Evolutionary conservation across 1,140 invertebrate species (phyloP).

Genomic region (Drosophila pachea): DNA sequence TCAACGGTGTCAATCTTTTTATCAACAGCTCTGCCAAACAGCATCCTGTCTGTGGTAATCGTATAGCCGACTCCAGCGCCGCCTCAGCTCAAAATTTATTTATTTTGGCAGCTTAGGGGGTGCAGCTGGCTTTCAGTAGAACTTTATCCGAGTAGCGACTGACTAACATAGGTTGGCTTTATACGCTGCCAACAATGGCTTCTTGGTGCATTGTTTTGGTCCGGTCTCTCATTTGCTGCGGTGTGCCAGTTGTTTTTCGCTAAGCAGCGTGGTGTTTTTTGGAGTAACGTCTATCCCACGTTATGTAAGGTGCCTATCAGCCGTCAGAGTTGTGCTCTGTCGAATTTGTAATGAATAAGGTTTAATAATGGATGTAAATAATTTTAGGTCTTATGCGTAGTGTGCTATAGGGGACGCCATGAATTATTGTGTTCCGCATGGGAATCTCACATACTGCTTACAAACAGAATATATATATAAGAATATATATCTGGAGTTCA

Average conservation of each 20-base stretch:
- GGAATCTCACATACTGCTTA: too few relatives aligned
- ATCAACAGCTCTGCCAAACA: conserved; percentile 65
- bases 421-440: too few relatives aligned
- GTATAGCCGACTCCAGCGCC: conserved; percentile 6
- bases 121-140: conserved; percentile 31
- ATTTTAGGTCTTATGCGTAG: neutral
- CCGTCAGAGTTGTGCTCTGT: conserved; percentile 24
- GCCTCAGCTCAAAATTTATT: conserved; percentile 29
- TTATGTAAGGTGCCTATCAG: conserved; percentile 35
- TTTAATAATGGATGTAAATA: neutral
- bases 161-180: neutral
- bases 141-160: conserved; percentile 7
- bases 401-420: too few relatives aligned
- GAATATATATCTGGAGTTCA: too few relatives aligned
- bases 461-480: too few relatives aligned
- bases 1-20: conserved; percentile 77
- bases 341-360: neutral
- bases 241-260: neutral
- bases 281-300: too few relatives aligned
- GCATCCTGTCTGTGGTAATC: conserved; percentile 19
- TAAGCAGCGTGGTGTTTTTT: conserved; percentile 1
- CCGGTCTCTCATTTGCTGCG: neutral
- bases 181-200: conserved; percentile 47
- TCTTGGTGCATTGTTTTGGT: conserved; percentile 38
- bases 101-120: conserved; percentile 38